Evolutionary conservation across 2,113 vertebrate species (phyloP), one percentile per base, ranked within the genome.

Genomic region (Nothobranchius furzeri): DNA sequence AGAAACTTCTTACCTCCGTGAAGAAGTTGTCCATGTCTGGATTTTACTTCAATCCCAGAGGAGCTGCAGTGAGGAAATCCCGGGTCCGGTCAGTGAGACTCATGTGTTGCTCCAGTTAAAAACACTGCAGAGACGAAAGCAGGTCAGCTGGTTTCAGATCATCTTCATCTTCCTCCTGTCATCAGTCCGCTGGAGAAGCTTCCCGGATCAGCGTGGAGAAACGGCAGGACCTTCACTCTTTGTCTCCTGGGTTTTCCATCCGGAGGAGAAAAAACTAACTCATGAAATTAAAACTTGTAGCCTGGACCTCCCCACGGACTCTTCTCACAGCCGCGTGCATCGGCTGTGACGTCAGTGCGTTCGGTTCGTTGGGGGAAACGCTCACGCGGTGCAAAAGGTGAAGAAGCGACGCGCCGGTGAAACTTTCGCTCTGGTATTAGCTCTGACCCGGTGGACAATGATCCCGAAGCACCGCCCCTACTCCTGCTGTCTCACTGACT

Each of bases 21-120:
- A 95, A 95, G 92, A 95, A 96, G 77, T 92, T 93, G 64, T 95
- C 95, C 95, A 95, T 95, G 7, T 8, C 40, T 79, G 85, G 90
- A 87, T 64, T 53, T 70, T 73, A 56, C 15, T 78, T 58, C 78
- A 87, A 85, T 86, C 87, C 90, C 58, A 52, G 61, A 67, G 77
- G 88, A 73, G 71, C 79, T 54, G 70, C 57, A 71, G 84, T 70
- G 3, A 78, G 64, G 36, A 81, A 36, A 40, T 64, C 60, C 68
- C 77, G 78, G 71, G 79, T 70, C 60, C 75, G 20, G 50, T 76
- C 61, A 37, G 3, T 55, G 67, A 71, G 4, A 49, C 75, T 70
- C 88, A 87, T 89, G 80, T 73, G 85, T 82, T 50, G 79, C 64
- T 76, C 60, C 78, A 65, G 45, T 40, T 30, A 40, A 60, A 70